Conservation (phyloP, 1,140 invertebrate genomes). For the Chelonus insularis region DNA sequence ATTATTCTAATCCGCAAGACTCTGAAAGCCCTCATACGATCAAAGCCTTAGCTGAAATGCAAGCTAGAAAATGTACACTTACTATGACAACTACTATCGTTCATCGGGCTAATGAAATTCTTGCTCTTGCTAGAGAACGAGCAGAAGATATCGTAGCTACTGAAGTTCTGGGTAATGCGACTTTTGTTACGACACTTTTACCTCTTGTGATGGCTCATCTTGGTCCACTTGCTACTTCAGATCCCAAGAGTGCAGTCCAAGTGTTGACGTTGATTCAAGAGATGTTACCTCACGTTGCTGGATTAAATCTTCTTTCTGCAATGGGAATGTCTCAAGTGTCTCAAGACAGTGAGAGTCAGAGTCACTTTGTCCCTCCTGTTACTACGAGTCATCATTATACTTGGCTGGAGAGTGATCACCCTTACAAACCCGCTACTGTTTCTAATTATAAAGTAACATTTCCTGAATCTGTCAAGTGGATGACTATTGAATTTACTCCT, state of each 20-base stretch:
- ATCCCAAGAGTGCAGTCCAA: slow-evolving; percentile 88
- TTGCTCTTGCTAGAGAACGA: slow-evolving; percentile 71
- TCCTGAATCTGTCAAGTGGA: slow-evolving; percentile 85
- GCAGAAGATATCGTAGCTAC: slow-evolving; percentile 62
- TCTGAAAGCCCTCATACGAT: slow-evolving; percentile 68
- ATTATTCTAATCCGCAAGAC: slow-evolving; percentile 71
- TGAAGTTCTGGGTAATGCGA: slow-evolving; percentile 64
- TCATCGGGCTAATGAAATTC: slow-evolving; percentile 71
- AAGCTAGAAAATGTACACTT: slow-evolving; percentile 73
- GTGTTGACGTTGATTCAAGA: slow-evolving; percentile 89
- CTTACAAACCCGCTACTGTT: slow-evolving; percentile 89
- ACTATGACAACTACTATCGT: slow-evolving; percentile 74
- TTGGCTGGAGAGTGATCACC: slow-evolving; percentile 94
- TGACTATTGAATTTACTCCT: slow-evolving; percentile 91
- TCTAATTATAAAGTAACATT: slow-evolving; percentile 89
- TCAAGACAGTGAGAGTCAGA: slow-evolving; percentile 48
- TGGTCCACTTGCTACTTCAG: slow-evolving; percentile 76
- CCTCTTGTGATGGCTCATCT: slow-evolving; percentile 81
- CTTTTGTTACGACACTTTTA: slow-evolving; percentile 75
- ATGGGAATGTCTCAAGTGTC: slow-evolving; percentile 54
- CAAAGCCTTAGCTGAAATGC: slow-evolving; percentile 70
- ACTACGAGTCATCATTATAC: slow-evolving; percentile 86
- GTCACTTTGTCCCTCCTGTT: slow-evolving; percentile 45
- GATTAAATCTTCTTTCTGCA: slow-evolving; percentile 72
- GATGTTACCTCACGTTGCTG: slow-evolving; percentile 85